Conservation (phyloP, 2,113 vertebrate genomes). For the Xenopus borealis region DNA sequence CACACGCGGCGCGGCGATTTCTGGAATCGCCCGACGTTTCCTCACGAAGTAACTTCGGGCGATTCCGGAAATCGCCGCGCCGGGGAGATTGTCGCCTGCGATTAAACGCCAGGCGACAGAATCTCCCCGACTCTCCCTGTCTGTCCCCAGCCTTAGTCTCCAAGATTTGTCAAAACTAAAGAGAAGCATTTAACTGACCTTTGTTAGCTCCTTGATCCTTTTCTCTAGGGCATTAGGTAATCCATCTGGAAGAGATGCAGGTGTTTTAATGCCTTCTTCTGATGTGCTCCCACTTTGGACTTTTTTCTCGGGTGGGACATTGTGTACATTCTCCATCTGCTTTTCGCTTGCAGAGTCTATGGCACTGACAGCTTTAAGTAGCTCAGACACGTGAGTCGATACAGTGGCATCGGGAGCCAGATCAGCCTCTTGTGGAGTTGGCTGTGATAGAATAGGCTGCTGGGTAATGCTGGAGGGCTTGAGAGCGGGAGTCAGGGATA, state of each 20-base stretch:
- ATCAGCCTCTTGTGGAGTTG: constrained; percentile 58
- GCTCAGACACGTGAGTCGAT: constrained; percentile 76
- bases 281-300: constrained; percentile 51
- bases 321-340: constrained; percentile 78
- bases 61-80: too few relatives aligned
- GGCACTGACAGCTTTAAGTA: constrained; percentile 80
- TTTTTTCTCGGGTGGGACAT: constrained; percentile 67
- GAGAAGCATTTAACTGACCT: constrained; percentile 60
- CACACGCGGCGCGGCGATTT: too few relatives aligned
- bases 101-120: too few relatives aligned
- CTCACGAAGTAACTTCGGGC: too few relatives aligned
- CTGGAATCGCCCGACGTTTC: too few relatives aligned
- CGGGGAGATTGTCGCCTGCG: too few relatives aligned
- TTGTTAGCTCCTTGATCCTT: constrained; percentile 72
- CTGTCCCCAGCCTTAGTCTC: too few relatives aligned
- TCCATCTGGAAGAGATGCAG: constrained; percentile 71
- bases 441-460: constrained; percentile 47
- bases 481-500: not conserved
- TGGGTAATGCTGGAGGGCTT: not conserved
- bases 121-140: too few relatives aligned
- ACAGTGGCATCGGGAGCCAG: constrained; percentile 70
- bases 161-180: not conserved
- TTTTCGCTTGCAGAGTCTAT: constrained; percentile 75
- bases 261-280: constrained; percentile 68
- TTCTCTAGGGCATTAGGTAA: constrained; percentile 73